These are phyloP conservation scores for Miichthys miiuy DNA, from an alignment of 2,797 vertebrate genomes.

Conservation along the genomic window DNA sequence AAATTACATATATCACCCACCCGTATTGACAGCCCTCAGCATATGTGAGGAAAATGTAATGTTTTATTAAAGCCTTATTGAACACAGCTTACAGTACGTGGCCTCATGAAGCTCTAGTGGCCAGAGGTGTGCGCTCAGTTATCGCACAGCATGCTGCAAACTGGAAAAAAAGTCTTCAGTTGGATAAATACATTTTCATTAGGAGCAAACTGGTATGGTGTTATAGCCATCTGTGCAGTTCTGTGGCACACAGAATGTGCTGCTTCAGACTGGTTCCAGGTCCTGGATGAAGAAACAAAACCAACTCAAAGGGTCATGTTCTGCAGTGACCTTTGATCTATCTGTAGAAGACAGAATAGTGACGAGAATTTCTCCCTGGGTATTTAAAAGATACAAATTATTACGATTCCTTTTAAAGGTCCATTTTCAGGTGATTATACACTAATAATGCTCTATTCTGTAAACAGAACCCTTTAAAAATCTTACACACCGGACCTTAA, in stretches of 20 bases:
- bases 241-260: background rate
- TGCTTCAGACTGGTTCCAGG: background rate
- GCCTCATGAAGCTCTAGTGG: background rate
- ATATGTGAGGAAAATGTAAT: too few relatives aligned
- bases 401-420: too few relatives aligned
- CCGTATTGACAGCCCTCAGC: too few relatives aligned
- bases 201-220: background rate
- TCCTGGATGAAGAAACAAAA: too few relatives aligned
- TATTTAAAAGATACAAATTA: background rate
- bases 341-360: background rate
- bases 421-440: too few relatives aligned
- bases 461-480: too few relatives aligned
- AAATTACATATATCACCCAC: too few relatives aligned
- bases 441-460: too few relatives aligned
- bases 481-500: background rate
- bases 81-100: background rate
- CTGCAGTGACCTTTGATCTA: slow-evolving; percentile 26
- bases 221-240: background rate
- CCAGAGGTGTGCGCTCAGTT: too few relatives aligned
- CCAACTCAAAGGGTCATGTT: background rate
- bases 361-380: background rate
- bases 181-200: background rate
- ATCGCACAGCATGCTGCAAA: too few relatives aligned
- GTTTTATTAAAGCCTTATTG: too few relatives aligned
- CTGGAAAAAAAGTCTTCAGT: background rate